These are phyloP conservation scores for Rhagoletis zephyria DNA, from an alignment of 1,140 invertebrate species.

Conservation along the genomic window DNA sequence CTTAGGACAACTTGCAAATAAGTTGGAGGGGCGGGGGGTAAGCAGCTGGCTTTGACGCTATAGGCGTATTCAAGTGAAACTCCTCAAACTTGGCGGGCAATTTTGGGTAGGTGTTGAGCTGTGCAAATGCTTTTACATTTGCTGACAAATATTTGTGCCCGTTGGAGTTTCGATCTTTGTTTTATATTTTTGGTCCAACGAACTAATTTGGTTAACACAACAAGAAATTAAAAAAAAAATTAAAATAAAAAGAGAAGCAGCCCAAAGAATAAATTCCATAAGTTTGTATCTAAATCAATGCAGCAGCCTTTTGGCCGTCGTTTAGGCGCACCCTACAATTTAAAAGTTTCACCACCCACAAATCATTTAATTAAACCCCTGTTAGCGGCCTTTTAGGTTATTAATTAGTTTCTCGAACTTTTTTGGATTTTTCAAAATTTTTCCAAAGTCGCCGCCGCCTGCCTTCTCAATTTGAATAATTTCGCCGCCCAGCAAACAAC, in stretches of 20 bases:
- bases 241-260: neutral
- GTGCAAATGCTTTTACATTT: conserved; percentile 6
- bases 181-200: neutral
- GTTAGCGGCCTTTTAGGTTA: conserved; percentile 41
- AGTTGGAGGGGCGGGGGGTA: too few relatives aligned
- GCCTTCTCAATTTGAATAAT: neutral
- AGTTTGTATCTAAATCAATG: neutral
- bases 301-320: neutral
- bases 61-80: neutral
- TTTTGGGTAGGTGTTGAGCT: neutral
- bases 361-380: conserved; percentile 54
- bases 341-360: conserved; percentile 34
- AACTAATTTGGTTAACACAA: neutral
- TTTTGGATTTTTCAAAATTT: neutral
- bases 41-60: too few relatives aligned
- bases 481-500: conserved; percentile 32
- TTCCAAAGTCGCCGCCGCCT: neutral
- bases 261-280: neutral
- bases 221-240: neutral
- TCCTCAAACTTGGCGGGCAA: neutral
- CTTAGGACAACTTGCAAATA: neutral
- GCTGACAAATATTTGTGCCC: conserved; percentile 14
- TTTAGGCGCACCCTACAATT: neutral
- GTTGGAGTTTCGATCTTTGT: neutral
- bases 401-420: conserved; percentile 33